phyloP scores from a whole-genome alignment of 2,113 vertebrate genomes.

The Leptocoma aspasia region DNA sequence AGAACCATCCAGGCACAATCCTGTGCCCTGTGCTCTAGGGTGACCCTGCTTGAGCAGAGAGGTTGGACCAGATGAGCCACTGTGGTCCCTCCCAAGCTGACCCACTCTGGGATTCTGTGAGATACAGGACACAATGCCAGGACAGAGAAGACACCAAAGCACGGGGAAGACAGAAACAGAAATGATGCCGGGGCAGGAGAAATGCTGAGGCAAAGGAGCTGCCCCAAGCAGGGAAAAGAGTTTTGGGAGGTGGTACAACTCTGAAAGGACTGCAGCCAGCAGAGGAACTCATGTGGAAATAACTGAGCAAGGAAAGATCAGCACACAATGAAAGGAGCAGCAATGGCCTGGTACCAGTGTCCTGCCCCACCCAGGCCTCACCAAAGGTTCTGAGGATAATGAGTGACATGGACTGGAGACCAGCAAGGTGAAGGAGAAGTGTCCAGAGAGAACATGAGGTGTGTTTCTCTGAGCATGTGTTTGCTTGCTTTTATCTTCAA shows the following conservation, averaged over 20 bases:
- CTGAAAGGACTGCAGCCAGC: rapidly evolving
- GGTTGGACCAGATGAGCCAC: not conserved
- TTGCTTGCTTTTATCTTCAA: not conserved
- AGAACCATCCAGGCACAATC: not conserved
- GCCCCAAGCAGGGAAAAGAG: not conserved
- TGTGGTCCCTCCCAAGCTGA: not conserved
- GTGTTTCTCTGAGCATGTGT: not conserved
- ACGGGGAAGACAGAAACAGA: not conserved
- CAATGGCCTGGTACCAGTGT: not conserved
- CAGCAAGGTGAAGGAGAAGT: not conserved
- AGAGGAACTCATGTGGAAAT: not conserved
- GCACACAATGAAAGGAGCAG: not conserved
- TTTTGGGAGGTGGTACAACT: not conserved
- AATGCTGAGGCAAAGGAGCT: not conserved
- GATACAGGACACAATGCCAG: not conserved
- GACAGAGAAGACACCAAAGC: not conserved
- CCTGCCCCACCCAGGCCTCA: rapidly evolving
- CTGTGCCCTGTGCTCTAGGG: not conserved
- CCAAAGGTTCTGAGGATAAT: rapidly evolving
- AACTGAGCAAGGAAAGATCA: not conserved
- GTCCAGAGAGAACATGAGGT: not conserved
- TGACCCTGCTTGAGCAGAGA: not conserved
- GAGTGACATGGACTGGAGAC: not conserved
- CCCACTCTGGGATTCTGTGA: not conserved
- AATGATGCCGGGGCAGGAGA: not conserved